Conservation (phyloP, 2,888 invertebrate genomes). For the Craniophora ligustri region DNA sequence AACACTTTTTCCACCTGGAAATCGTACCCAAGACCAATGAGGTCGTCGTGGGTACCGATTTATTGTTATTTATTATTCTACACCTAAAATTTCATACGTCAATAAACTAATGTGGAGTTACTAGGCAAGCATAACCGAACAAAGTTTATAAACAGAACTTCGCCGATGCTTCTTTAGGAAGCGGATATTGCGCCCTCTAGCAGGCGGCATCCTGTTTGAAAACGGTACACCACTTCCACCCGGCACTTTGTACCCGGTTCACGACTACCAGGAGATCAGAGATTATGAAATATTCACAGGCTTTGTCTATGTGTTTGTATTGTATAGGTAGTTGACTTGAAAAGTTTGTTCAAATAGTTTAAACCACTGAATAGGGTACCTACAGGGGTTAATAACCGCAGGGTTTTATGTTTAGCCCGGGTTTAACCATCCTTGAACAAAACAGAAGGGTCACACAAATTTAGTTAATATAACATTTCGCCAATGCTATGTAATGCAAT, state of each 20-base stretch:
- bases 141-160: conserved; percentile 45
- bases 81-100: conserved; percentile 1
- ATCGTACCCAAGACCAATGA: too few relatives aligned
- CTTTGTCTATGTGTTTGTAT: conserved; percentile 35
- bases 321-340: neutral
- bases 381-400: too few relatives aligned
- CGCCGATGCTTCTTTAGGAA: conserved; percentile 45
- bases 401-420: too few relatives aligned
- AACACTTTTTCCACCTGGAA: too few relatives aligned
- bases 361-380: too few relatives aligned
- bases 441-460: too few relatives aligned
- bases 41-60: too few relatives aligned
- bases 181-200: conserved; percentile 64
- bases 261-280: conserved; percentile 24
- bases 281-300: conserved; percentile 28
- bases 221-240: conserved; percentile 54
- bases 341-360: too few relatives aligned
- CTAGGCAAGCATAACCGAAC: conserved; percentile 39
- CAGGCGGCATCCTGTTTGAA: conserved; percentile 49
- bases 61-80: too few relatives aligned
- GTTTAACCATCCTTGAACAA: too few relatives aligned
- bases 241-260: conserved; percentile 46
- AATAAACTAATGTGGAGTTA: conserved; percentile 8
- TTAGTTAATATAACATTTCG: too few relatives aligned
- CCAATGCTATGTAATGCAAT: too few relatives aligned